Evolutionary conservation across 2,113 vertebrate genomes (phyloP), one percentile per base, ranked within the genome.

Genomic region (Pelmatolapia mariae): DNA sequence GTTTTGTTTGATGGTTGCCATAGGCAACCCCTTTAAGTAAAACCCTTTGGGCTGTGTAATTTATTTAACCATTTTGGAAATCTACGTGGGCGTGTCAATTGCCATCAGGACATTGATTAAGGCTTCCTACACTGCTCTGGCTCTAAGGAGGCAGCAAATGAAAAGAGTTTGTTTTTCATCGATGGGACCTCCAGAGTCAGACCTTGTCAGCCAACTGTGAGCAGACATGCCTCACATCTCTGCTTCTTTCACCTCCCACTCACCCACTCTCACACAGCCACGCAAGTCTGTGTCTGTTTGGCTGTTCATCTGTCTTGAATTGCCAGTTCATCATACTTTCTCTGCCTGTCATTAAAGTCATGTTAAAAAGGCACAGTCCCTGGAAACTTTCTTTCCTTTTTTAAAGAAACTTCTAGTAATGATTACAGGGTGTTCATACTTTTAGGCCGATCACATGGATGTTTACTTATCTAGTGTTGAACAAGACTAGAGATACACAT

Each of bases 51-150:
- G 81, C 90, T 10, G 43, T 76, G 83, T 92, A 92, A 94, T 94
- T 91, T 92, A 90, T 92, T 94, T 91, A 90, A 90, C 89, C 76
- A 76, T 89, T 94, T 93, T 91, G 80, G 80, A 91, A 91, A 94
- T 91, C 88, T 84, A 86, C 87, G 92, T 94, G 91, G 93, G 90
- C 10, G 88, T 94, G 92, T 91, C 73, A 52, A 86, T 94, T 93
- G 84, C 88, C 83, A 93, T 93, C 89, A 87, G 50, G 84, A 87
- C 88, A 94, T 93, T 90, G 92, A 96, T 96, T 94, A 95, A 93
- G 80, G 92, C 90, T 91, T 94, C 93, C 92, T 92, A 93, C 89
- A 80, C 89, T 82, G 82, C 76, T 87, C 80, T 94, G 90, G 81
- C 88, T 87, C 89, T 11, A 38, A 83, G 82, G 80, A 89, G 80